phyloP scores from a whole-genome alignment of 1,140 invertebrate genomes.

The Dinoponera quadriceps region DNA sequence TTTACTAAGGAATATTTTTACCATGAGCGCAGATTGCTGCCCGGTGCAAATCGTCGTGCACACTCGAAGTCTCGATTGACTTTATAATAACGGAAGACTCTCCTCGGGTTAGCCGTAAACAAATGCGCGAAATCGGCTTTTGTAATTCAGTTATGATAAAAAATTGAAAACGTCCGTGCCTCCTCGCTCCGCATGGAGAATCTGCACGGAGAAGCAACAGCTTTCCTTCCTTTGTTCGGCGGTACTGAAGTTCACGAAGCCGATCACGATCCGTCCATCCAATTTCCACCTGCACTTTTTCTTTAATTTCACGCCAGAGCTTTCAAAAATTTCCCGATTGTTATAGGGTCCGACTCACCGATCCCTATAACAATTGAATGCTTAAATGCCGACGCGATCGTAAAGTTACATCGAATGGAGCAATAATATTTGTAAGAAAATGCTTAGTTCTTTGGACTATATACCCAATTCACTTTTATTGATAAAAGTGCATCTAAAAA shows the following conservation, averaged over 20 bases:
- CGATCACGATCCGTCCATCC: conserved; percentile 46
- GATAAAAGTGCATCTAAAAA: no score
- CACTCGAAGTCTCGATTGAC: conserved; percentile 52
- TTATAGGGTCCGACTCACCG: conserved; percentile 28
- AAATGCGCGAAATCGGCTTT: conserved; percentile 61
- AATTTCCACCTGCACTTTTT: conserved; percentile 51
- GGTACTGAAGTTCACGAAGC: conserved; percentile 29
- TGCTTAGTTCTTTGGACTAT: neutral
- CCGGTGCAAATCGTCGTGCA: neutral
- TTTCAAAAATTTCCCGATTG: conserved; percentile 48
- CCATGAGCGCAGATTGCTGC: neutral
- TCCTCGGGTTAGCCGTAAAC: conserved; percentile 61
- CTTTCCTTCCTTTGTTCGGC: conserved; percentile 49
- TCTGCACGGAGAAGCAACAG: conserved; percentile 55
- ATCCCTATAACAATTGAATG: no score
- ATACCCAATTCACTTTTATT: no score
- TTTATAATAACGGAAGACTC: conserved; percentile 67
- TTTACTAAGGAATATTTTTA: conserved; percentile 26
- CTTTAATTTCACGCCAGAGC: conserved; percentile 54
- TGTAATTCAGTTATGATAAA: conserved; percentile 76
- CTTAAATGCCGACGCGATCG: conserved; percentile 11
- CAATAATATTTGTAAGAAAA: neutral
- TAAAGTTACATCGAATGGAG: conserved; percentile 6
- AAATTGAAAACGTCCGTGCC: conserved; percentile 56
- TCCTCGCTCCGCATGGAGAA: conserved; percentile 32